Evolutionary conservation across 2,888 invertebrate genomes (phyloP).

Genomic region (Cephus pulcher): DNA sequence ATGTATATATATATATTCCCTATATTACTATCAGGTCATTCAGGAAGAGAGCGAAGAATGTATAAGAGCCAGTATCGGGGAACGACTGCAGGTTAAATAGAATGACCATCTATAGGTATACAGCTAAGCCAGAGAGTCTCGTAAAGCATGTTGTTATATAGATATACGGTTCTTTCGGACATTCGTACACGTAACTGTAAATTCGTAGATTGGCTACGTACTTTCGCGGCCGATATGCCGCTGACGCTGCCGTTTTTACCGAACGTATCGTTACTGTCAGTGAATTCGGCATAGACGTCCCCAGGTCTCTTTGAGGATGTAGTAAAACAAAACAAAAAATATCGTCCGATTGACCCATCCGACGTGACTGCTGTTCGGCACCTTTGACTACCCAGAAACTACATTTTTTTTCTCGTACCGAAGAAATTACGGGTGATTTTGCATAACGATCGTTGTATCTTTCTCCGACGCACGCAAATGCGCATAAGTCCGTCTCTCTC

Average conservation of each 20-base stretch:
- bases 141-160: background rate
- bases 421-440: too few relatives aligned
- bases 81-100: background rate
- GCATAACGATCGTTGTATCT: background rate
- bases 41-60: background rate
- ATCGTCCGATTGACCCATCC: background rate
- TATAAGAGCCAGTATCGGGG: background rate
- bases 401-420: too few relatives aligned
- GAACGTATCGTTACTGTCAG: background rate
- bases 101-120: background rate
- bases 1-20: background rate
- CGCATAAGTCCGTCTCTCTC: too few relatives aligned
- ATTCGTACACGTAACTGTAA: background rate
- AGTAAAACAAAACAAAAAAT: background rate
- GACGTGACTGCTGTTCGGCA: background rate
- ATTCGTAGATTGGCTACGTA: background rate
- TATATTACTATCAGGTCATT: background rate
- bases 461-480: too few relatives aligned
- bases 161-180: background rate
- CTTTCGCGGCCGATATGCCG: background rate
- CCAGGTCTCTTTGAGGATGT: background rate
- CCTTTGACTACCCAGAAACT: fast-evolving
- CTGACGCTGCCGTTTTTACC: background rate
- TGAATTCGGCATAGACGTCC: background rate
- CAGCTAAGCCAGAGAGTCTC: background rate